Evolutionary conservation across 1,140 invertebrate species (phyloP).

Genomic region (Hermetia illucens): DNA sequence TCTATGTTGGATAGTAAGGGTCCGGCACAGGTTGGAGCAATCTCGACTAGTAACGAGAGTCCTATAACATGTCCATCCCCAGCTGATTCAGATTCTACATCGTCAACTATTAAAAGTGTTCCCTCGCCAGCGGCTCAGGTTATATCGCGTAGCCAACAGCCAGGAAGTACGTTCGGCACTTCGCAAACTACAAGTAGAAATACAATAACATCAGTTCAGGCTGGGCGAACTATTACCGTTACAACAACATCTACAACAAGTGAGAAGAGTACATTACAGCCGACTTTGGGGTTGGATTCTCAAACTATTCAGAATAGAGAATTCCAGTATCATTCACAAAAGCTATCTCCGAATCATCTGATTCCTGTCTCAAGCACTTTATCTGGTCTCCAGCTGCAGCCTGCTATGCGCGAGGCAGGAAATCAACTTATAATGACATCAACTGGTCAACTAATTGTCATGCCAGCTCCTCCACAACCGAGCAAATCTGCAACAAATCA

Average conservation of each 20-base stretch:
- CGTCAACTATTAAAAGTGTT: too few species aligned
- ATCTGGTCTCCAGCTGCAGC: slow-evolving; percentile 5
- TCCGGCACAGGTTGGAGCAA: slow-evolving; percentile 27
- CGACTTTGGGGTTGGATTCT: too few species aligned
- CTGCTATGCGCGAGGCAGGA: slow-evolving; percentile 6
- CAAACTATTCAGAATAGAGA: too few species aligned
- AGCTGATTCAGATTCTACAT: too few species aligned
- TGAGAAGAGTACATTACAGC: too few species aligned
- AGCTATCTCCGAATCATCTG: slow-evolving; percentile 1
- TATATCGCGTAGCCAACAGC: too few species aligned
- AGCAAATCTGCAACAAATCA: slow-evolving; percentile 13
- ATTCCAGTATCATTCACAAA: slow-evolving; percentile 7
- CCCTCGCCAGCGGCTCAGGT: too few species aligned
- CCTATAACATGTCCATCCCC: slow-evolving; percentile 21
- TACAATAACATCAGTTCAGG: slow-evolving; percentile 60
- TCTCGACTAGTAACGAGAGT: slow-evolving; percentile 28
- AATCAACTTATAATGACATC: slow-evolving; percentile 29
- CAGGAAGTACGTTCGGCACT: slow-evolving; percentile 1
- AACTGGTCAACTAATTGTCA: slow-evolving; percentile 32
- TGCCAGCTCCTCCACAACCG: slow-evolving; percentile 31
- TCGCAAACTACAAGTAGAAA: slow-evolving; percentile 43
- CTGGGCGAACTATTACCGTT: slow-evolving; percentile 56
- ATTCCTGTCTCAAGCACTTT: neutral
- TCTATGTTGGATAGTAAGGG: slow-evolving; percentile 7
- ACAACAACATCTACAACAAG: slow-evolving; percentile 58